Conservation (phyloP, 2,888 invertebrate genomes). For the Idaea dimidiata region DNA sequence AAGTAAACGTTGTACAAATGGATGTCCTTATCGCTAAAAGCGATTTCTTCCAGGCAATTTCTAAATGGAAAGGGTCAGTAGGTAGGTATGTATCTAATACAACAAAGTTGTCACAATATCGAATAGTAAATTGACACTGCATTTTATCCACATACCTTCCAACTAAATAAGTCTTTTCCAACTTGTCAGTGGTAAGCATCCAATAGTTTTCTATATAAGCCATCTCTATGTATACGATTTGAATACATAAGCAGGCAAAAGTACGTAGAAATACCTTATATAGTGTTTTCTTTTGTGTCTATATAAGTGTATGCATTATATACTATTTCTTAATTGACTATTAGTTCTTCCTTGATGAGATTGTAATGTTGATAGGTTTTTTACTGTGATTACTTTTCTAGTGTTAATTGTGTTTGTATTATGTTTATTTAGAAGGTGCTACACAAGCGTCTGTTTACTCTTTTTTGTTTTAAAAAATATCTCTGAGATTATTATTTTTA, state of each 20-base stretch:
- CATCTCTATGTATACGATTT: not conserved
- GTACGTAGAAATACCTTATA: not conserved
- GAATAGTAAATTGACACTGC: slow-evolving; percentile 3
- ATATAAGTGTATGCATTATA: not conserved
- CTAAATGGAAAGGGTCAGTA: no score
- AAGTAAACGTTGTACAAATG: no score
- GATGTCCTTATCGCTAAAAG: no score
- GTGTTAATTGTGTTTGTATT: no score
- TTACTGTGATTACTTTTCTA: not conserved
- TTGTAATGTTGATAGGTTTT: not conserved
- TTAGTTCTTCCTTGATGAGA: not conserved
- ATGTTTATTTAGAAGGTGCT: no score
- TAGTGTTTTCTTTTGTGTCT: not conserved
- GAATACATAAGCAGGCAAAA: not conserved
- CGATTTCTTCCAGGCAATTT: no score
- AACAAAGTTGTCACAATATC: not conserved
- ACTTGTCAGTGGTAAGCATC: not conserved
- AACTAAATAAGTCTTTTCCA: not conserved
- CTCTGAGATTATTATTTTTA: no score
- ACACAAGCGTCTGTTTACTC: no score
- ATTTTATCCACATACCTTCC: not conserved
- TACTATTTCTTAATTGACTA: not conserved
- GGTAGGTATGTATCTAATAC: not conserved
- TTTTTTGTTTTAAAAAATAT: no score
- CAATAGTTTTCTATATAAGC: not conserved